Conservation (phyloP, 2,888 invertebrate species). For the Artemia sinica region DNA sequence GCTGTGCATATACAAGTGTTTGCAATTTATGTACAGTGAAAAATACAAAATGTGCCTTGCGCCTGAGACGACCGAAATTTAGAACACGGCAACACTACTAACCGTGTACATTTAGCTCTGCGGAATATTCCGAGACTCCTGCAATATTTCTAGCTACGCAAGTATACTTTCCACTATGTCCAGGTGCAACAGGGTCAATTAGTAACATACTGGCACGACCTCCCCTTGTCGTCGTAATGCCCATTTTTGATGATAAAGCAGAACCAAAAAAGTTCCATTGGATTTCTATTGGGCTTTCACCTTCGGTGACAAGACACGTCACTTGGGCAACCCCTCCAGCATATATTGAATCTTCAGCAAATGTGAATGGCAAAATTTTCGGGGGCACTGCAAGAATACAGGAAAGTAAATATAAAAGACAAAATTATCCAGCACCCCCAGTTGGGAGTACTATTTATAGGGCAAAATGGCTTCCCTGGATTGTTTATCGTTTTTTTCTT, state of each 20-base stretch:
- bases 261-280: slow-evolving; percentile 54
- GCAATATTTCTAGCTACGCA: slow-evolving; percentile 32
- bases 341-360: slow-evolving; percentile 56
- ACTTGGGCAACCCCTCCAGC: slow-evolving; percentile 57
- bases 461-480: too few relatives aligned
- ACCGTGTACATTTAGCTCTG: slow-evolving; percentile 36
- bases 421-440: too few relatives aligned
- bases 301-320: slow-evolving; percentile 52
- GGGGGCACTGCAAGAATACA: slow-evolving; percentile 41
- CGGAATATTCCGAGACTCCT: slow-evolving; percentile 30
- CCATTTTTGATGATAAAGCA: slow-evolving; percentile 32
- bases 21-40: too few relatives aligned
- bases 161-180: slow-evolving; percentile 32
- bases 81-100: background rate
- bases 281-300: slow-evolving; percentile 57
- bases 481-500: too few relatives aligned
- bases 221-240: slow-evolving; percentile 37
- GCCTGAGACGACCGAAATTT: too few relatives aligned
- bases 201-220: slow-evolving; percentile 44
- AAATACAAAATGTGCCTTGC: too few relatives aligned
- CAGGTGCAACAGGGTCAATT: slow-evolving; percentile 33
- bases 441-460: too few relatives aligned
- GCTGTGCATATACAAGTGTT: too few relatives aligned
- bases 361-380: slow-evolving; percentile 51
- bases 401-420: background rate